phyloP scores from a whole-genome alignment of 1,140 invertebrate species.

The Bombus breviceps region DNA sequence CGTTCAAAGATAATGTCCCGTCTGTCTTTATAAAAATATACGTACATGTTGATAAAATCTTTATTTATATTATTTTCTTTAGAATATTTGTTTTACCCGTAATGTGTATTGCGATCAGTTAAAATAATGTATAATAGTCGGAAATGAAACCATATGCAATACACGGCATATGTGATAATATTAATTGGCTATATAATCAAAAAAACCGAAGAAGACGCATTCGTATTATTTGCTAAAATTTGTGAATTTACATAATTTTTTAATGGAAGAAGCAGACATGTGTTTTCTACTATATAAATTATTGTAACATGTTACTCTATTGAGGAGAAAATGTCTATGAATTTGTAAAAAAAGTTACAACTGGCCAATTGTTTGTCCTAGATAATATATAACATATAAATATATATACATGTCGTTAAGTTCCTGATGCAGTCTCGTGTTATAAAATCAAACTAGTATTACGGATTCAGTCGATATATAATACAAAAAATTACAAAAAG shows the following conservation, averaged over 20 bases:
- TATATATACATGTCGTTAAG: slow-evolving; percentile 75
- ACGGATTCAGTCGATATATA: slow-evolving; percentile 67
- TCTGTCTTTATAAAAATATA: slow-evolving; percentile 77
- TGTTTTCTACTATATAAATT: slow-evolving; percentile 59
- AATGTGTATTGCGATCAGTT: slow-evolving; percentile 44
- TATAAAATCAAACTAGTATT: slow-evolving; percentile 80
- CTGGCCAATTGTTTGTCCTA: slow-evolving; percentile 77
- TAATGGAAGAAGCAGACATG: slow-evolving; percentile 31
- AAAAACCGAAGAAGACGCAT: slow-evolving; percentile 57
- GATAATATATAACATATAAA: slow-evolving; percentile 73
- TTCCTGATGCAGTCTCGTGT: slow-evolving; percentile 79
- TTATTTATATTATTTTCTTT: slow-evolving; percentile 76
- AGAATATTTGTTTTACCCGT: slow-evolving; percentile 62
- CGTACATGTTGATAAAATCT: slow-evolving; percentile 74
- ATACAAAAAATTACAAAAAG: slow-evolving; percentile 57
- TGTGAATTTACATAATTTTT: slow-evolving; percentile 52
- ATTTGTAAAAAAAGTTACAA: slow-evolving; percentile 71
- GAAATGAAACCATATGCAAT: slow-evolving; percentile 27
- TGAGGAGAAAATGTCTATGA: slow-evolving; percentile 62
- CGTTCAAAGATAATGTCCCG: slow-evolving; percentile 69
- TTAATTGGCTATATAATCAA: slow-evolving; percentile 45
- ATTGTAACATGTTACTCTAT: slow-evolving; percentile 72
- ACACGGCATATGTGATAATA: slow-evolving; percentile 23
- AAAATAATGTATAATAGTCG: slow-evolving; percentile 46
- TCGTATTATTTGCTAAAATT: slow-evolving; percentile 44